Percentiles rank a stretch among this genome's conserved stretches.
Conservation (phyloP, 2,797 vertebrate genomes). For the Sandelia bainsii region DNA sequence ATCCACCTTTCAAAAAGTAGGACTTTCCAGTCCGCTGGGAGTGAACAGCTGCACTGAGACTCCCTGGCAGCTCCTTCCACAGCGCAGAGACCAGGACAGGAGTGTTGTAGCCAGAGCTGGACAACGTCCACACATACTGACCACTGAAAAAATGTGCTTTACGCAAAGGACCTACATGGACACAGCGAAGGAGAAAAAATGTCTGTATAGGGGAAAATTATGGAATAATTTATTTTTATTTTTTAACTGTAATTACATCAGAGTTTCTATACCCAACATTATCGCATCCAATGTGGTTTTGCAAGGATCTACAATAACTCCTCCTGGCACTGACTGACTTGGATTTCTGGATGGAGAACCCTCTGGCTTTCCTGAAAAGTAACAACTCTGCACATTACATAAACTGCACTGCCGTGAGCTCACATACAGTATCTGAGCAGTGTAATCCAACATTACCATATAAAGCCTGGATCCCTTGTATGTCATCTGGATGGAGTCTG, state of each 20-base stretch:
- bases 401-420: background rate
- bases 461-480: conserved; percentile 88
- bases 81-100: conserved; percentile 80
- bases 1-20: conserved; percentile 88
- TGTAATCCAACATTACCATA: conserved; percentile 82
- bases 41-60: conserved; percentile 86
- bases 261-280: conserved; percentile 83
- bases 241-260: background rate
- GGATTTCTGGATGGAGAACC: conserved; percentile 38
- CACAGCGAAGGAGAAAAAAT: conserved; percentile 3
- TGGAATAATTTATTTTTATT: background rate
- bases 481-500: conserved; percentile 86
- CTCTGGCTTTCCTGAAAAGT: conserved; percentile 73
- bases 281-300: conserved; percentile 83
- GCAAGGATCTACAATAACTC: conserved; percentile 82
- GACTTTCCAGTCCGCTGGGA: conserved; percentile 86
- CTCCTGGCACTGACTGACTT: conserved; percentile 19
- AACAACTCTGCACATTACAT: conserved; percentile 5
- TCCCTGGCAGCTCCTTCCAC: conserved; percentile 88
- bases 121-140: conserved; percentile 87
- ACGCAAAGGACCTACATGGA: conserved; percentile 78
- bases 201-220: background rate
- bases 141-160: conserved; percentile 88
- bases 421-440: background rate
- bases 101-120: conserved; percentile 76